Evolutionary conservation across 2,888 invertebrate genomes (phyloP).

Genomic region (Sycophila texana): DNA sequence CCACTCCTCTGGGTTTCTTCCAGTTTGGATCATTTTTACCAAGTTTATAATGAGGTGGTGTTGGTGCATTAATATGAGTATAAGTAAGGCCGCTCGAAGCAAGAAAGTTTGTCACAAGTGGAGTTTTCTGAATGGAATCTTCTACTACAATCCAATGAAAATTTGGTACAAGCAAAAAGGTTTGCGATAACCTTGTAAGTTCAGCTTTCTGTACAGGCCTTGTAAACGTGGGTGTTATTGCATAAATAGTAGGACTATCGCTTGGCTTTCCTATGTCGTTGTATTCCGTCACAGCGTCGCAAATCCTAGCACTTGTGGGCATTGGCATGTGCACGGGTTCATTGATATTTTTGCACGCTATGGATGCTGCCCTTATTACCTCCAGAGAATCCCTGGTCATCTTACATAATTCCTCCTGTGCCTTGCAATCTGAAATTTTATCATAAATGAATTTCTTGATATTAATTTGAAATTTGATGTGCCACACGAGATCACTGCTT

Average conservation of each 20-base stretch:
- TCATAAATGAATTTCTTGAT: no score
- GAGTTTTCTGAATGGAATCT: slow-evolving; percentile 84
- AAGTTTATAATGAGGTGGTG: slow-evolving; percentile 84
- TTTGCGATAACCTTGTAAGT: slow-evolving; percentile 91
- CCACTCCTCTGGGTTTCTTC: slow-evolving; percentile 91
- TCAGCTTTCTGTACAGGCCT: slow-evolving; percentile 95
- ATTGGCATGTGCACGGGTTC: slow-evolving; percentile 55
- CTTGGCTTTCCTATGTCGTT: slow-evolving; percentile 52
- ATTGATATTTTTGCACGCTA: slow-evolving; percentile 52
- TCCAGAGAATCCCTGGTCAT: slow-evolving; percentile 56
- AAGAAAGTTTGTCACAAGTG: slow-evolving; percentile 85
- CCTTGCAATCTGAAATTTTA: slow-evolving; percentile 51
- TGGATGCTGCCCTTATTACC: slow-evolving; percentile 49
- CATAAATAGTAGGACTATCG: slow-evolving; percentile 85
- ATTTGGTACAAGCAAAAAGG: slow-evolving; percentile 90
- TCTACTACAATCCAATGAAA: slow-evolving; percentile 96
- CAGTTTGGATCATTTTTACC: slow-evolving; percentile 83
- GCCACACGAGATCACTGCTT: slow-evolving; percentile 12
- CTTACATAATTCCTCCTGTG: slow-evolving; percentile 52
- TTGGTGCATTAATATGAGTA: slow-evolving; percentile 83
- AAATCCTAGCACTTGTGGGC: slow-evolving; percentile 54
- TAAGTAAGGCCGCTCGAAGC: slow-evolving; percentile 81
- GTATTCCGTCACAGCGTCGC: slow-evolving; percentile 51
- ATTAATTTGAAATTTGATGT: background rate
- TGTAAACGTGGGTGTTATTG: slow-evolving; percentile 93